Percentiles rank a stretch among this genome's conserved stretches.
These are phyloP conservation scores for Zootoca vivipara DNA, from an alignment of 2,113 vertebrate species.

Conservation along the genomic window DNA sequence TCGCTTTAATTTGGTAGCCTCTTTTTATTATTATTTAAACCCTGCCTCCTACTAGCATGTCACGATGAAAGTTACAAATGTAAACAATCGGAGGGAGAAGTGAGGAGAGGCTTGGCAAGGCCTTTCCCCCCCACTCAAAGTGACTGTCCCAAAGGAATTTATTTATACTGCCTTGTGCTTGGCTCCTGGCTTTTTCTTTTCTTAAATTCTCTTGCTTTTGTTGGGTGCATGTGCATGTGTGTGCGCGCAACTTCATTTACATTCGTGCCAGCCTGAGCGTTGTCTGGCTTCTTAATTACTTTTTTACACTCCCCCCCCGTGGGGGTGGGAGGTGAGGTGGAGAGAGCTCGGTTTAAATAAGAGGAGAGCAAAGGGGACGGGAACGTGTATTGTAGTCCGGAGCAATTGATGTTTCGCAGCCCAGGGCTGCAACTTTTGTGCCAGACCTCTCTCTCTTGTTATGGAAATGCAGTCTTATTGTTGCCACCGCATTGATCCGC, in stretches of 20 bases:
- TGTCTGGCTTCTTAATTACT: not conserved
- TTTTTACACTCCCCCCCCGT: not conserved
- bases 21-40: not conserved
- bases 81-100: constrained; percentile 1
- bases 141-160: not conserved
- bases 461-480: constrained; percentile 15
- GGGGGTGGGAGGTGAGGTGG: not conserved
- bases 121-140: not conserved
- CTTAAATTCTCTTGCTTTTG: not conserved
- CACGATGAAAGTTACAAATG: not conserved
- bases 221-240: not conserved
- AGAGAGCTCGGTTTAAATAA: too few species aligned
- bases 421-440: not conserved
- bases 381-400: not conserved
- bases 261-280: not conserved
- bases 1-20: not conserved
- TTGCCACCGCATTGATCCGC: not conserved
- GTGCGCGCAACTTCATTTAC: not conserved
- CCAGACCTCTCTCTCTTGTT: not conserved
- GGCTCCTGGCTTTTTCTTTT: not conserved
- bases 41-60: not conserved
- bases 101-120: not conserved
- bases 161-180: not conserved
- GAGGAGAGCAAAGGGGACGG: not conserved
- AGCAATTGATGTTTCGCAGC: not conserved